Base-by-base conservation (phyloP, 1,140 invertebrate genomes). In the Apis cerana region DNA sequence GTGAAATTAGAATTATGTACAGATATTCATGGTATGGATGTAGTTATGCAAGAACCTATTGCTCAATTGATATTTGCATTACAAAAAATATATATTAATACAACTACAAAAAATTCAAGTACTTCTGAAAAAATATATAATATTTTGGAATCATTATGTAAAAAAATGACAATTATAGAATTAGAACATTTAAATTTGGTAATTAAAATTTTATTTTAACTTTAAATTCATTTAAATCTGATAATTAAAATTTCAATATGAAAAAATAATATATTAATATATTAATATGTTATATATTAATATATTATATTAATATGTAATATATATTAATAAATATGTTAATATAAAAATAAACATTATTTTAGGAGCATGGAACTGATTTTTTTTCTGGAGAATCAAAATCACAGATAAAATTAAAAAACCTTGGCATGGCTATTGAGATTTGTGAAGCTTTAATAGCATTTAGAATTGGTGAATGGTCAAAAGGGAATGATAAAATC, bases 361-460 rank as follows among this genome's bases (percentile, higher is more conserved):
- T 65, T 64, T 71, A 95, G 95, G 93, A 94, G 81, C 93, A 95
- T 70, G 89, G 91, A 2, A 83, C 86, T 0, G 93, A 94, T 56
- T 76, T 95, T 5, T 84, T 93, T 0, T 43, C 50, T 23, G 94
- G 95, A 23, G 86, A 94, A n/a, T 90, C 94, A 1, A 95, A 95
- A 75, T 92, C 93, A 0, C 94, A 94, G 79, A 91, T 91, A 15
- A 95, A 94, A 82, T 80, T 91, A 21, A 87, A 94, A 15, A 93
- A 92, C 64, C 85, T 95, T 1, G 93, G 95, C 69, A 91, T 95
- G 52, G 90, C 92, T 3, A 82, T 95, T 21, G 94, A 91, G 2
- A 92, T 93, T 62, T 94, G 94, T 48, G 95, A 95, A 72, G 92
- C 94, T 8, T 84, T 95, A 1, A 94, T 95, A 15, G 94, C 93